A percentile compares a stretch with the other conserved stretches of the same genome.
Conservation (phyloP, 2,888 invertebrate species). For the Dysmachus trigonus region DNA sequence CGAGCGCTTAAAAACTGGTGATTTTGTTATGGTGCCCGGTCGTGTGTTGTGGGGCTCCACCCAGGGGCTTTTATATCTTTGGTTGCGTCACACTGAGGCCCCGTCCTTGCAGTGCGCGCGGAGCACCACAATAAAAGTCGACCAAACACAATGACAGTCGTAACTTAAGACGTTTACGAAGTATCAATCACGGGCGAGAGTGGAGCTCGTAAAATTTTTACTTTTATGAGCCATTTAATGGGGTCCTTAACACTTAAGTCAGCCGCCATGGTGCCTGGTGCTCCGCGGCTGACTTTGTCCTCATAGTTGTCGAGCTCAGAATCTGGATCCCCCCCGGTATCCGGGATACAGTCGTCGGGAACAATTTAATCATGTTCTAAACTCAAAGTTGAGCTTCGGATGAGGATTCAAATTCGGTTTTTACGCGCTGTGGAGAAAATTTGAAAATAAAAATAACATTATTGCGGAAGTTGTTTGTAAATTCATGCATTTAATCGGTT, state of each 20-base stretch:
- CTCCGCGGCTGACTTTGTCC: not conserved
- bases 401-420: not conserved
- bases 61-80: not conserved
- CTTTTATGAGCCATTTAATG: conserved; percentile 47
- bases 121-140: conserved; percentile 41
- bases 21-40: not conserved
- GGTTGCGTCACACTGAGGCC: not conserved
- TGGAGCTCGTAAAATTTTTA: conserved; percentile 47
- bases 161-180: conserved; percentile 49
- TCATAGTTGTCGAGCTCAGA: not conserved
- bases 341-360: not conserved
- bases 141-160: conserved; percentile 46
- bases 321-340: not conserved
- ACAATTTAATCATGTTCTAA: not conserved
- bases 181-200: conserved; percentile 49
- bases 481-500: not conserved
- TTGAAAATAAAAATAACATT: not conserved
- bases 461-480: not conserved
- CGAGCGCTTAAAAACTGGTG: conserved; percentile 2
- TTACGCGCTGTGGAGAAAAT: not conserved
- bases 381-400: not conserved
- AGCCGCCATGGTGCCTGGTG: not conserved
- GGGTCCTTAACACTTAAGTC: conserved; percentile 45
- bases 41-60: not conserved
- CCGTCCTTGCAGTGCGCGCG: not conserved